Evolutionary conservation across 2,888 invertebrate genomes (phyloP).

Genomic region (Diarsia brunnea): DNA sequence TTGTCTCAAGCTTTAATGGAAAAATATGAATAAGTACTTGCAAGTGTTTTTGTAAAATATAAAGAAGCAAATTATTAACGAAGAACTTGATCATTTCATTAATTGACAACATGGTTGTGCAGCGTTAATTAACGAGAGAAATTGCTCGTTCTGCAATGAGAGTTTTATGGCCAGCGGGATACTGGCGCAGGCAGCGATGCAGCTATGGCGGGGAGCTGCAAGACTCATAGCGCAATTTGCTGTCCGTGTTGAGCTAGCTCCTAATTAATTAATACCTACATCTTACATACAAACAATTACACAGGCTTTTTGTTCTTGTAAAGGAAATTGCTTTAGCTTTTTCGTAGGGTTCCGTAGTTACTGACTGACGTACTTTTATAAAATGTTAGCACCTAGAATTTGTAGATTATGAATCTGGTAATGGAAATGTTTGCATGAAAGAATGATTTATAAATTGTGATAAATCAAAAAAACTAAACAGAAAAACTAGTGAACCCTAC

Average conservation of each 20-base stretch:
- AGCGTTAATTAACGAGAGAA: slow-evolving; percentile 81
- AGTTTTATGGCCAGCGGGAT: slow-evolving; percentile 78
- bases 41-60: slow-evolving; percentile 28
- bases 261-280: slow-evolving; percentile 77
- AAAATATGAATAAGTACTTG: not conserved
- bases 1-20: slow-evolving; percentile 8
- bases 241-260: slow-evolving; percentile 71
- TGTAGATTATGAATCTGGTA: not conserved
- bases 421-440: no score
- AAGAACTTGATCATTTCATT: slow-evolving; percentile 70
- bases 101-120: slow-evolving; percentile 78
- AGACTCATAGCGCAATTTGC: slow-evolving; percentile 78
- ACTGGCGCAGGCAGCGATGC: slow-evolving; percentile 52
- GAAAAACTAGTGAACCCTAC: not conserved
- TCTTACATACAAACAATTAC: slow-evolving; percentile 72
- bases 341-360: slow-evolving; percentile 3
- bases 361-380: not conserved
- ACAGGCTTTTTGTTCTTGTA: slow-evolving; percentile 40
- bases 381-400: not conserved
- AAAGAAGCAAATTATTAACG: slow-evolving; percentile 51
- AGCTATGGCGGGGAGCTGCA: slow-evolving; percentile 62
- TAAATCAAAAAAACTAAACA: not conserved
- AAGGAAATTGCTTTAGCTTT: slow-evolving; percentile 31
- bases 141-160: slow-evolving; percentile 79
- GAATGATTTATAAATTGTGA: not conserved